Conservation (phyloP, 2,888 invertebrate genomes). For the Zeuzera pyrina region DNA sequence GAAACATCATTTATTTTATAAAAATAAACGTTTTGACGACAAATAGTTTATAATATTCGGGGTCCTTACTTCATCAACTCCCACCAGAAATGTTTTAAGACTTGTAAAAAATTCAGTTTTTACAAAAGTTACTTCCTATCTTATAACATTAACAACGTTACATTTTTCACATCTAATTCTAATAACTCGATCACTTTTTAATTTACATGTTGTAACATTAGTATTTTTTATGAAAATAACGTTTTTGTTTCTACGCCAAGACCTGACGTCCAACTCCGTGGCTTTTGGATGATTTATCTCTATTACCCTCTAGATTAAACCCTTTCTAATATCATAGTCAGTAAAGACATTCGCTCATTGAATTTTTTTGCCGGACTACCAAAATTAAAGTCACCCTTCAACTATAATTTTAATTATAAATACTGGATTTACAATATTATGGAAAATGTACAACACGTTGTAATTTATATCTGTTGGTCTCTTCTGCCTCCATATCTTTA, state of each 20-base stretch:
- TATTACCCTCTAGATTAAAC: too few relatives aligned
- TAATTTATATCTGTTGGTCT: too few relatives aligned
- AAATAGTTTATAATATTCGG: constrained; percentile 72
- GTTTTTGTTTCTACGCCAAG: constrained; percentile 18
- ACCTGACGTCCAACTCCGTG: too few relatives aligned
- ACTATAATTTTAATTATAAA: too few relatives aligned
- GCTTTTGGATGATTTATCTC: too few relatives aligned
- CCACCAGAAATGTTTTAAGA: constrained; percentile 78
- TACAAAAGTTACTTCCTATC: constrained; percentile 79
- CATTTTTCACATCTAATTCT: constrained; percentile 71
- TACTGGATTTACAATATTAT: too few relatives aligned
- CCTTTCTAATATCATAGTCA: too few relatives aligned
- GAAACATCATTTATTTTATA: constrained; percentile 72
- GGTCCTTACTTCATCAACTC: constrained; percentile 63
- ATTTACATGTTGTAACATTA: constrained; percentile 49
- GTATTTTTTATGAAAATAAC: constrained; percentile 63
- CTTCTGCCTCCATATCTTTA: too few relatives aligned
- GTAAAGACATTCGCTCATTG: too few relatives aligned
- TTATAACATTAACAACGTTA: constrained; percentile 77
- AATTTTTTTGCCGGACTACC: too few relatives aligned
- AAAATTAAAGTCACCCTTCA: too few relatives aligned
- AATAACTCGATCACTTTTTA: constrained; percentile 68
- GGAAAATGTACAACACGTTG: too few relatives aligned
- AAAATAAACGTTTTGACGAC: constrained; percentile 75
- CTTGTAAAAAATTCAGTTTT: constrained; percentile 78